These are phyloP conservation scores for Frieseomelitta varia DNA, from an alignment of 1,140 invertebrate species.

Conservation along the genomic window DNA sequence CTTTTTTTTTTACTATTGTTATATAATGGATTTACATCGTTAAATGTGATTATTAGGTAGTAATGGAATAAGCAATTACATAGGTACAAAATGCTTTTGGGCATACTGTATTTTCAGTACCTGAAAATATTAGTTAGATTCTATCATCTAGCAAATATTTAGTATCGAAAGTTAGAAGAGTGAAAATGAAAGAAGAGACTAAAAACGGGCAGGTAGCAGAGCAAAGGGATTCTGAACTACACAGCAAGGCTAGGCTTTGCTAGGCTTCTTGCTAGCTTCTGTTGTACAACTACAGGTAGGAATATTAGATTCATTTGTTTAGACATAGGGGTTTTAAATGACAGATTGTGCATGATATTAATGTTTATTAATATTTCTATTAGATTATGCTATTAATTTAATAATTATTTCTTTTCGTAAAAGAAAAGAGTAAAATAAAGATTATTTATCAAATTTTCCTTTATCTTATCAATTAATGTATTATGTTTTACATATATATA, in stretches of 20 bases:
- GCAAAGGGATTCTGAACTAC: conserved; percentile 71
- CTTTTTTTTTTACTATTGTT: background rate
- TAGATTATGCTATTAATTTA: conserved; percentile 27
- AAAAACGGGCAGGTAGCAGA: conserved; percentile 76
- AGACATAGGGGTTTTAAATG: conserved; percentile 55
- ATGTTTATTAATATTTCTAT: conserved; percentile 33
- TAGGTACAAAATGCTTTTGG: conserved; percentile 19
- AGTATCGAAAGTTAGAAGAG: conserved; percentile 65
- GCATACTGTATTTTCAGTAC: conserved; percentile 16
- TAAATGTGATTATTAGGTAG: conserved; percentile 33
- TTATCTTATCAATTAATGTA: background rate
- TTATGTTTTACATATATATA: background rate
- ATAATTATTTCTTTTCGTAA: conserved; percentile 15
- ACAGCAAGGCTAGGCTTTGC: conserved; percentile 72
- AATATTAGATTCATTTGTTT: conserved; percentile 73
- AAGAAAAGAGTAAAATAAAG: conserved; percentile 1
- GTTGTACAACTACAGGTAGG: conserved; percentile 77
- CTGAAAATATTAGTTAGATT: conserved; percentile 60
- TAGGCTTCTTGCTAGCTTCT: conserved; percentile 71
- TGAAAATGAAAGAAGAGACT: conserved; percentile 67
- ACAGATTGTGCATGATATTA: conserved; percentile 35
- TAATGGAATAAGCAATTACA: conserved; percentile 1
- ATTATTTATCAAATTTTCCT: conserved; percentile 8
- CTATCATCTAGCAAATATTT: conserved; percentile 46
- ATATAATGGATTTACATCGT: conserved; percentile 11